Evolutionary conservation across 2,888 invertebrate species (phyloP).

Genomic region (Monochamus alternatus): DNA sequence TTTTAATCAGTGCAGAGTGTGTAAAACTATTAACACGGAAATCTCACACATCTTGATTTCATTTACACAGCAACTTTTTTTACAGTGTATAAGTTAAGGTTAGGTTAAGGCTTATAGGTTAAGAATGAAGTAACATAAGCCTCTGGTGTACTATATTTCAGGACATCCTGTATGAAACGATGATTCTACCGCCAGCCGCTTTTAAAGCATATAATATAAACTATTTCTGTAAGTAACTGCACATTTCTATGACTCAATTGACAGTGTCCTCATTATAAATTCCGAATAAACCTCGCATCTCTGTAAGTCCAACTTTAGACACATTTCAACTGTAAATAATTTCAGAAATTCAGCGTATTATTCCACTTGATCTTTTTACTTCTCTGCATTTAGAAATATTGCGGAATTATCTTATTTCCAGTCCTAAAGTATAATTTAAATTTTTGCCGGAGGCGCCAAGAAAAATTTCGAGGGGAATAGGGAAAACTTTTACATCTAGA

Average conservation of each 20-base stretch:
- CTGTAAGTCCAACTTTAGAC: neutral
- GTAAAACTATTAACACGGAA: no score
- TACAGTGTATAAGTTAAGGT: neutral
- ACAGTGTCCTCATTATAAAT: constrained; percentile 12
- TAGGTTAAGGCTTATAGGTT: no score
- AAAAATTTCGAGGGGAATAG: constrained; percentile 38
- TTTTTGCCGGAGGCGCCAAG: constrained; percentile 45
- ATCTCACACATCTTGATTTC: no score
- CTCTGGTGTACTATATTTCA: constrained; percentile 1
- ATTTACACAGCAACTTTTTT: neutral
- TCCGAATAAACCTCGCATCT: neutral
- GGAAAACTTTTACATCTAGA: constrained; percentile 42
- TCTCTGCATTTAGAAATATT: constrained; percentile 35
- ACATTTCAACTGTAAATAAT: constrained; percentile 15
- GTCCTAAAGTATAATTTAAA: constrained; percentile 40
- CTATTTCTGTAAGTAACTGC: neutral
- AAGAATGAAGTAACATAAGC: no score
- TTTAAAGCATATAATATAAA: no score
- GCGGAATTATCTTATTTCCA: constrained; percentile 35
- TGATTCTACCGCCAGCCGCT: neutral
- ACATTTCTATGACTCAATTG: neutral
- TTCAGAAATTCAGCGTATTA: constrained; percentile 11
- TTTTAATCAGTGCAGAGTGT: no score
- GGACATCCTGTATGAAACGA: neutral
- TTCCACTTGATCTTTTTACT: constrained; percentile 33